phyloP scores from a whole-genome alignment of 1,140 invertebrate genomes.

The Wasmannia auropunctata region DNA sequence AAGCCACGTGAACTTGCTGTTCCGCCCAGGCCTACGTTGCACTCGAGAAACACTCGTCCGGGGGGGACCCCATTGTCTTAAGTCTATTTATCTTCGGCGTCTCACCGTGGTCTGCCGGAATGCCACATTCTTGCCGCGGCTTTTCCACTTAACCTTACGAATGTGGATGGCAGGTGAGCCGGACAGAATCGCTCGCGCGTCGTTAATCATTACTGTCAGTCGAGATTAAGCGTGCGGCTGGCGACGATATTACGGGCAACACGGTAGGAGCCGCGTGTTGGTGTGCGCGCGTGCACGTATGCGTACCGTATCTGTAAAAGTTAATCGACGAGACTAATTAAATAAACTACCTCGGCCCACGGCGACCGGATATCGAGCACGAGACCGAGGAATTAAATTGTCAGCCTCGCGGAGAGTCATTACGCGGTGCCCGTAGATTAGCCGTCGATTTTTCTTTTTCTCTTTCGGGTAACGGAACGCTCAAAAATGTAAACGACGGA shows the following conservation, averaged over 20 bases:
- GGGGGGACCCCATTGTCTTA: constrained; percentile 74
- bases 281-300: neutral
- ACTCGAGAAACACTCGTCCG: constrained; percentile 34
- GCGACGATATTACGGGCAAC: constrained; percentile 64
- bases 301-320: constrained; percentile 47
- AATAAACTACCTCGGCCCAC: constrained; percentile 61
- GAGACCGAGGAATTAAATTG: constrained; percentile 65
- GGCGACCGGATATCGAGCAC: constrained; percentile 57
- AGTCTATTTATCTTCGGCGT: constrained; percentile 76
- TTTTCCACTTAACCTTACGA: constrained; percentile 68
- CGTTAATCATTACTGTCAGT: constrained; percentile 72
- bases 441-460: constrained; percentile 15
- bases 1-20: constrained; percentile 74
- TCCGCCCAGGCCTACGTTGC: constrained; percentile 56
- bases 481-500: constrained; percentile 54
- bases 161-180: constrained; percentile 66
- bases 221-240: constrained; percentile 67
- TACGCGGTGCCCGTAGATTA: constrained; percentile 41
- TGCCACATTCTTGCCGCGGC: constrained; percentile 59
- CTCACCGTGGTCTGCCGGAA: constrained; percentile 51
- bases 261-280: constrained; percentile 52
- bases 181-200: constrained; percentile 55
- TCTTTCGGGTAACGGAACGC: neutral
- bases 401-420: constrained; percentile 38
- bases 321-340: constrained; percentile 70